Percentiles rank a stretch among this genome's conserved stretches.
These are phyloP conservation scores for Lagocephalus sceleratus DNA, from an alignment of 2,797 vertebrate genomes.

Conservation along the genomic window DNA sequence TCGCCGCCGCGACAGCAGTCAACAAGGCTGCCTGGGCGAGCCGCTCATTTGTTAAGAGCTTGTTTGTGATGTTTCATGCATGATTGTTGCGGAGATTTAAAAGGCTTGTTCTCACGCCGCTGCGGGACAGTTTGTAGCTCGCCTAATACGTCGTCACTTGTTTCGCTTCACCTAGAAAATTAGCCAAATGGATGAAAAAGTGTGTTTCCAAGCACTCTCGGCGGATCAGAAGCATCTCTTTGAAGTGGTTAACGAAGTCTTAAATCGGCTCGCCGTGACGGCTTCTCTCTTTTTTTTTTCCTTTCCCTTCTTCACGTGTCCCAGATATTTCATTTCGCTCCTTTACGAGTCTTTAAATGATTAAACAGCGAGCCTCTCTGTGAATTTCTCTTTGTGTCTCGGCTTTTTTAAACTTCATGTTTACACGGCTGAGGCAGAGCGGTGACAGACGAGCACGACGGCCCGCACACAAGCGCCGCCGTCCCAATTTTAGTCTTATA, in stretches of 20 bases:
- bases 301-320: constrained; percentile 71
- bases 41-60: not conserved
- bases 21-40: not conserved
- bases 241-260: constrained; percentile 62
- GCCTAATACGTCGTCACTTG: constrained; percentile 8
- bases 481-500: constrained; percentile 52
- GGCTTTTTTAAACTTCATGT: constrained; percentile 20
- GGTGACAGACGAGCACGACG: constrained; percentile 28
- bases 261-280: constrained; percentile 48
- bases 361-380: constrained; percentile 41
- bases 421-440: constrained; percentile 27
- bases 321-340: constrained; percentile 67
- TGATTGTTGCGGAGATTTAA: constrained; percentile 1
- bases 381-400: constrained; percentile 33
- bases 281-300: constrained; percentile 59
- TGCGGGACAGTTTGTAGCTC: constrained; percentile 10
- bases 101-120: constrained; percentile 2
- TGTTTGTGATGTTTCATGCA: constrained; percentile 22
- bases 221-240: constrained; percentile 50
- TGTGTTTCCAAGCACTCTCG: constrained; percentile 31
- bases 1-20: constrained; percentile 9
- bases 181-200: constrained; percentile 56
- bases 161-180: constrained; percentile 44
- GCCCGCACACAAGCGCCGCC: constrained; percentile 28
- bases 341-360: constrained; percentile 52